phyloP scores from a whole-genome alignment of 2,797 vertebrate species.

The Australoheros facetus region DNA sequence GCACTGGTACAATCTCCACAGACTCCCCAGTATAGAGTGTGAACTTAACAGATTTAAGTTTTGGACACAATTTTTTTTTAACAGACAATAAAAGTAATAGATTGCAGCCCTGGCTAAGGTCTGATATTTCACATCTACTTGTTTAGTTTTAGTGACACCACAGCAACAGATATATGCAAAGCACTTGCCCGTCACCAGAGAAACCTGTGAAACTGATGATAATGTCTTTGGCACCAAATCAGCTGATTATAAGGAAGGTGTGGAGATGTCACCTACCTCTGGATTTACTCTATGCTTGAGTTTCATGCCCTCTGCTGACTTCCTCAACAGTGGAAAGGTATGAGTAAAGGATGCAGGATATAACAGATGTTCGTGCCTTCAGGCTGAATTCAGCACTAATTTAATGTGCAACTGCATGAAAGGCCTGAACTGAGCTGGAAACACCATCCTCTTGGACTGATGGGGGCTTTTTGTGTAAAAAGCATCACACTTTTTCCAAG shows the following conservation, averaged over 20 bases:
- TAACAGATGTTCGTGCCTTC: not conserved
- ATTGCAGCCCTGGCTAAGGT: not conserved
- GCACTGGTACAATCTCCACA: not conserved
- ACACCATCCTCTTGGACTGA: not conserved
- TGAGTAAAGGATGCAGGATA: not conserved
- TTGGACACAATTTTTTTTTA: not conserved
- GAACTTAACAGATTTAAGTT: not conserved
- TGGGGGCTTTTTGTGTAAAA: not conserved
- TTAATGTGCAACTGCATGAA: not conserved
- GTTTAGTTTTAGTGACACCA: not conserved
- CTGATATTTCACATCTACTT: not conserved
- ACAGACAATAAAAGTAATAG: not conserved
- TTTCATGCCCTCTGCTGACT: not conserved
- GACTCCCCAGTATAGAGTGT: not conserved
- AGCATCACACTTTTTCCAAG: not conserved
- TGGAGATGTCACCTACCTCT: not conserved
- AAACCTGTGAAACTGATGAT: not conserved
- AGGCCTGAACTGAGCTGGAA: not conserved
- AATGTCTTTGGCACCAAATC: not conserved
- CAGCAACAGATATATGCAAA: not conserved
- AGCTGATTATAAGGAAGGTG: not conserved
- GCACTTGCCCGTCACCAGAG: not conserved
- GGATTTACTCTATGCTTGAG: conserved; percentile 1
- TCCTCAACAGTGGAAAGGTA: not conserved
- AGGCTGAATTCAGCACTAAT: not conserved